Conservation (phyloP, 2,888 invertebrate genomes). For the Luffia ferchaultella region DNA sequence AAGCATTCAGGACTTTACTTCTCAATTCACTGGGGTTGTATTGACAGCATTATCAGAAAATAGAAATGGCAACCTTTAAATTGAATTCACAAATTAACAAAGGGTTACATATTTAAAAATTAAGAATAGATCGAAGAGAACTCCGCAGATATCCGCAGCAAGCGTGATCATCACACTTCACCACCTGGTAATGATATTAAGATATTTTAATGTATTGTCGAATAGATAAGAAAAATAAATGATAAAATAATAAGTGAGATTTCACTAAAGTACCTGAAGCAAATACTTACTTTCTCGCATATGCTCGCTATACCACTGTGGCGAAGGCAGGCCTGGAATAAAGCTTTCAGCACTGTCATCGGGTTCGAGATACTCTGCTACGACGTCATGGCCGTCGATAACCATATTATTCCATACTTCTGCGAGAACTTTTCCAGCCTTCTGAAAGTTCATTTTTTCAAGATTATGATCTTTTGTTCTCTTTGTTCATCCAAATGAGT, state of each 20-base stretch:
- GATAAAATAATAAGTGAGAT: slow-evolving; percentile 5
- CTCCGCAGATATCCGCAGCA: slow-evolving; percentile 13
- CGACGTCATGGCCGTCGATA: slow-evolving; percentile 5
- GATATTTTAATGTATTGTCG: slow-evolving; percentile 8
- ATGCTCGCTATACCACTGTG: slow-evolving; percentile 12
- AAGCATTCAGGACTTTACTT: too few relatives aligned
- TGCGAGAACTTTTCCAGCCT: slow-evolving; percentile 12
- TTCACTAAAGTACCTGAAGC: slow-evolving; percentile 8
- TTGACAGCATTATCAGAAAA: too few relatives aligned
- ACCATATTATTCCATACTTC: slow-evolving; percentile 11
- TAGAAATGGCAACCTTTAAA: too few relatives aligned
- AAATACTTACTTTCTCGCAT: slow-evolving; percentile 11
- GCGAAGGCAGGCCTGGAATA: slow-evolving; percentile 9
- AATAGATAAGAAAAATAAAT: slow-evolving; percentile 3
- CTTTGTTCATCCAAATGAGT: slow-evolving; percentile 13
- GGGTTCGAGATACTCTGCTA: slow-evolving; percentile 10
- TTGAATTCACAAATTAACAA: too few relatives aligned
- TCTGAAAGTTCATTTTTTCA: slow-evolving; percentile 13
- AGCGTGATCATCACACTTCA: slow-evolving; percentile 12
- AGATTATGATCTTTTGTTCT: slow-evolving; percentile 16
- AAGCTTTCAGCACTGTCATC: slow-evolving; percentile 11
- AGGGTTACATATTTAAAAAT: too few relatives aligned
- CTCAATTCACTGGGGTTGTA: too few relatives aligned
- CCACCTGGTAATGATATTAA: slow-evolving; percentile 9
- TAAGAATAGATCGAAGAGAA: slow-evolving; percentile 11